Evolutionary conservation across 1,140 invertebrate genomes (phyloP).

Genomic region (Papilio polyxenes): DNA sequence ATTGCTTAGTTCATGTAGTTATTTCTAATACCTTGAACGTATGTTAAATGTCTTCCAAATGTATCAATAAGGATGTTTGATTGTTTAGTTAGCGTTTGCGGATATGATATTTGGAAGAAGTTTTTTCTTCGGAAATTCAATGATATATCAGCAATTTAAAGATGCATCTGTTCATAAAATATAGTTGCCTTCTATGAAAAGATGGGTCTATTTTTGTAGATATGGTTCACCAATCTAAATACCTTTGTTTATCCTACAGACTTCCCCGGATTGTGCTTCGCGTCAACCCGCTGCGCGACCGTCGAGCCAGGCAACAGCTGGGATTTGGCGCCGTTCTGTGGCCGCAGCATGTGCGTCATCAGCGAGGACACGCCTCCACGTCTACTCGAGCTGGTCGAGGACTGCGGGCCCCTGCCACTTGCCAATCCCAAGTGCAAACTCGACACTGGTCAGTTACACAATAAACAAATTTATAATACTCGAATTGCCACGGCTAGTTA

Average conservation of each 20-base stretch:
- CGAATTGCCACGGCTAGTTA: background rate
- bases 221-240: background rate
- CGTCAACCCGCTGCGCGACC: conserved; percentile 92
- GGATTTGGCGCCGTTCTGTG: conserved; percentile 93
- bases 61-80: too few species aligned
- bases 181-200: too few species aligned
- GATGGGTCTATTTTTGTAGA: too few species aligned
- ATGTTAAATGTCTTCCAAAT: too few species aligned
- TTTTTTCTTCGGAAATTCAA: too few species aligned
- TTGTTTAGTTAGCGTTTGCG: too few species aligned
- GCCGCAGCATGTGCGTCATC: conserved; percentile 90
- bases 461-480: background rate
- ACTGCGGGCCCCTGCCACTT: conserved; percentile 92
- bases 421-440: conserved; percentile 93
- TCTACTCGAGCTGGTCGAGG: conserved; percentile 91
- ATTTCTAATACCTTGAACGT: too few species aligned
- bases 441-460: conserved; percentile 80
- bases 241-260: conserved; percentile 82
- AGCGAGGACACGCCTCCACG: conserved; percentile 86
- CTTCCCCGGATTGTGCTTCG: conserved; percentile 94
- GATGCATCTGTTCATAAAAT: too few species aligned
- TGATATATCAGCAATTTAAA: too few species aligned
- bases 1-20: too few species aligned
- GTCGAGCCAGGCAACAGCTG: conserved; percentile 90
- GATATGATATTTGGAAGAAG: too few species aligned